Base-by-base conservation (phyloP, 2,888 invertebrate species). In the Gnatocerus cornutus region DNA sequence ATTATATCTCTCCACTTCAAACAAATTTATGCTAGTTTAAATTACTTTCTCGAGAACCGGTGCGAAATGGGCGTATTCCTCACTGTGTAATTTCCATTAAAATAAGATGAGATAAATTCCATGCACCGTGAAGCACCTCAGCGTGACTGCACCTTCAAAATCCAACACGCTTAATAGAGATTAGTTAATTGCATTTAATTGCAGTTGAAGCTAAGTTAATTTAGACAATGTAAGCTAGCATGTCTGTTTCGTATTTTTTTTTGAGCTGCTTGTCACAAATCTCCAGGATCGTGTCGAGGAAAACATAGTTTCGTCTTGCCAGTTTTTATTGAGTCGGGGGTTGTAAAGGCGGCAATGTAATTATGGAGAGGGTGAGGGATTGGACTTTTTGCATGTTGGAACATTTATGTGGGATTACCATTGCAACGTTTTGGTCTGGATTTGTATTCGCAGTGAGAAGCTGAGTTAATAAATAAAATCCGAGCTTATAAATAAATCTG, bases 11-110 rank as follows among this genome's bases (percentile, higher is more conserved):
- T 27, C 50, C 50, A 50, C 50, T 29, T 29, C 50, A 37, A 43
- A 41, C 43, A 58, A 43, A 58, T 55, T 55, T 55, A 55, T 55
- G 55, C 41, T 21, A 39, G 41, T 55, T 55, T 55, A 55, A 55
- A 58, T 58, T 21, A 58, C 43, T 43, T 58, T 58, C 55, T 55
- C 37, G 43, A 43, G 55, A 55, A 55, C 55, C 55, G 39, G 55
- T 55, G 55, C 55, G 41, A 55, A 58, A 58, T 58, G 43, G 43
- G 21, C 43, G 27, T 55, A 43, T 43, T 43, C n/a, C 43, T 39
- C 16, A 3, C 27, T n/a, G 27, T 43, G 41, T 43, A 58, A 58
- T 58, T 58, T 13, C 21, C 41, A 41, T 58, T 58, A 58, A 58
- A 58, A 39, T 58, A 58, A 58, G 43, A 41, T 12, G 58, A 58